These are phyloP conservation scores for Agonopterix subpropinquella DNA, from an alignment of 2,888 invertebrate species.

Conservation along the genomic window DNA sequence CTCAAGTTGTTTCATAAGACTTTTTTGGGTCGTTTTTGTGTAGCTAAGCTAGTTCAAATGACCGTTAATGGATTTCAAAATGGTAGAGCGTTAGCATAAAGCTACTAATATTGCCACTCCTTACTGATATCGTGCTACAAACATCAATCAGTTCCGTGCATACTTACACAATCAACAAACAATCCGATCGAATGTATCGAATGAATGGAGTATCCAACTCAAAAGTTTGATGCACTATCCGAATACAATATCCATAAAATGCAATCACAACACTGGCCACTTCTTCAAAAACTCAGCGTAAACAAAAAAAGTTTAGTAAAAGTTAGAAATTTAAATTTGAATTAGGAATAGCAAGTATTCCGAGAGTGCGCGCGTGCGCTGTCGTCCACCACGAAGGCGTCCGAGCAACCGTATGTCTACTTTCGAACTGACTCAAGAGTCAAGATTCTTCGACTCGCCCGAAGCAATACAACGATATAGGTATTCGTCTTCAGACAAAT, in stretches of 20 bases:
- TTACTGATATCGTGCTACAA: too few species aligned
- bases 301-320: constrained; percentile 17
- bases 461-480: neutral
- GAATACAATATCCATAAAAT: constrained; percentile 33
- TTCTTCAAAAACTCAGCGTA: constrained; percentile 13
- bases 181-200: constrained; percentile 37
- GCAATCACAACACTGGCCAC: constrained; percentile 53
- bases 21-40: too few species aligned
- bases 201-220: constrained; percentile 35
- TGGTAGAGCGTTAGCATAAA: too few species aligned
- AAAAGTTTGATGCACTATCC: constrained; percentile 35
- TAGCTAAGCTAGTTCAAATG: too few species aligned
- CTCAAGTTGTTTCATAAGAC: too few species aligned
- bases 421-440: constrained; percentile 61
- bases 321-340: constrained; percentile 32
- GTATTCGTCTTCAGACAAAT: neutral
- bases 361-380: constrained; percentile 34
- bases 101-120: too few species aligned
- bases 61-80: too few species aligned
- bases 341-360: constrained; percentile 33
- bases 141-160: constrained; percentile 3
- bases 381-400: constrained; percentile 38
- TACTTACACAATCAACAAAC: constrained; percentile 57
- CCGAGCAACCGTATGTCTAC: constrained; percentile 52
- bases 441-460: constrained; percentile 13